Evolutionary conservation across 1,140 invertebrate species (phyloP).

Genomic region (Mycetomoellerius zeteki): DNA sequence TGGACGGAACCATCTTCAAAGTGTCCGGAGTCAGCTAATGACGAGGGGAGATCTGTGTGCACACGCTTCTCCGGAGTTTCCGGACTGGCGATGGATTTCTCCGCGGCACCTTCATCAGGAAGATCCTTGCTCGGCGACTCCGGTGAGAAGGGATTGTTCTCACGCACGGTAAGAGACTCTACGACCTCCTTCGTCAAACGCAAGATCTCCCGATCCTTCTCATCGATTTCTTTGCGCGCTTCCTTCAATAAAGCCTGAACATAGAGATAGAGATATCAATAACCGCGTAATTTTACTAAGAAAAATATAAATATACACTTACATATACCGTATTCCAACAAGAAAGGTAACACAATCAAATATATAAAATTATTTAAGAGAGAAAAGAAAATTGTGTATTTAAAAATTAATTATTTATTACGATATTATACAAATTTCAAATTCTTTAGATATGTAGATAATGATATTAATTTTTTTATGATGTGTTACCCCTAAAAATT

Average conservation of each 20-base stretch:
- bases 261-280: conserved; percentile 33
- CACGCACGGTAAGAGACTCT: conserved; percentile 91
- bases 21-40: conserved; percentile 94
- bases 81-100: conserved; percentile 61
- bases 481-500: too few species aligned
- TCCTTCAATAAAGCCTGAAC: conserved; percentile 90
- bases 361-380: too few species aligned
- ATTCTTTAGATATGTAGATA: too few species aligned
- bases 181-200: conserved; percentile 94
- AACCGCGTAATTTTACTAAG: background rate
- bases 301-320: background rate
- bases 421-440: too few species aligned
- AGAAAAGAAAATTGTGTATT: too few species aligned
- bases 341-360: too few species aligned
- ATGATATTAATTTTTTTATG: too few species aligned
- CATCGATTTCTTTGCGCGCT: conserved; percentile 92
- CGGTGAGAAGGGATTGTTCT: conserved; percentile 88
- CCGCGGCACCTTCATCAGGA: conserved; percentile 71
- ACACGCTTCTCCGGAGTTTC: conserved; percentile 76
- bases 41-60: conserved; percentile 81
- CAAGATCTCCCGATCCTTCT: conserved; percentile 93
- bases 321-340: too few species aligned
- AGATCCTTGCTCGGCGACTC: conserved; percentile 82
- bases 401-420: too few species aligned
- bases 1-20: conserved; percentile 94